These are phyloP conservation scores for Sternarchorhynchus goeldii DNA, from an alignment of 2,797 vertebrate species.

Conservation along the genomic window DNA sequence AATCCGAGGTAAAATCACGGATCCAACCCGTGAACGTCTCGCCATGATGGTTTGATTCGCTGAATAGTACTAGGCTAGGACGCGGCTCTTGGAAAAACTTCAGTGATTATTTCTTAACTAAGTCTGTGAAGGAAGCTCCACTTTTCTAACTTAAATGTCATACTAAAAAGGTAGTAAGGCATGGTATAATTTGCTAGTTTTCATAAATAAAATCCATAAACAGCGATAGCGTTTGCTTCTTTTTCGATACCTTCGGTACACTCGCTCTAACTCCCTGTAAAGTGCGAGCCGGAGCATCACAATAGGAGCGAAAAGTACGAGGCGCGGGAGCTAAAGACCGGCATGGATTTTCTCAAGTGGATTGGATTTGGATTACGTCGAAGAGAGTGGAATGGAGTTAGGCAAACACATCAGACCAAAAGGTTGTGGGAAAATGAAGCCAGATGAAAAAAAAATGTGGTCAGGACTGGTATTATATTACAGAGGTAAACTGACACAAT, in stretches of 20 bases:
- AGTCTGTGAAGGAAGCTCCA: conserved; percentile 54
- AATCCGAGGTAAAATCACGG: conserved; percentile 57
- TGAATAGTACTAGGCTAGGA: conserved; percentile 48
- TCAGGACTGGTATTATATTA: too few relatives aligned
- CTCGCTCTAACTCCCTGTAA: conserved; percentile 63
- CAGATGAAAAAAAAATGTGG: too few relatives aligned
- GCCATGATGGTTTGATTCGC: conserved; percentile 76
- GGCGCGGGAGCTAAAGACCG: conserved; percentile 72
- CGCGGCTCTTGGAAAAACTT: conserved; percentile 63
- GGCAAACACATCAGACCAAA: too few relatives aligned
- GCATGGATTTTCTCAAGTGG: conserved; percentile 68
- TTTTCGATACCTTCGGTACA: conserved; percentile 44
- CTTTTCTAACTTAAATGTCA: conserved; percentile 49
- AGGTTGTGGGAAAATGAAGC: too few relatives aligned
- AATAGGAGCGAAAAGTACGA: conserved; percentile 76
- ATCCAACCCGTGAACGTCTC: conserved; percentile 66
- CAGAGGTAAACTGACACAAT: too few relatives aligned
- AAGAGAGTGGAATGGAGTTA: not conserved
- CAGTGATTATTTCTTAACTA: conserved; percentile 77
- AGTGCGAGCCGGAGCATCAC: conserved; percentile 73
- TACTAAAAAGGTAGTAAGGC: conserved; percentile 54
- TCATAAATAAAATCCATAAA: conserved; percentile 50
- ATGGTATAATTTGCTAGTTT: conserved; percentile 46
- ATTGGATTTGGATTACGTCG: conserved; percentile 69
- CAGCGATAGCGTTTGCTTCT: conserved; percentile 29